A percentile compares a stretch with the other conserved stretches of the same genome.
Conservation (phyloP, 2,797 vertebrate genomes). For the Melanotaenia maccullochi region DNA sequence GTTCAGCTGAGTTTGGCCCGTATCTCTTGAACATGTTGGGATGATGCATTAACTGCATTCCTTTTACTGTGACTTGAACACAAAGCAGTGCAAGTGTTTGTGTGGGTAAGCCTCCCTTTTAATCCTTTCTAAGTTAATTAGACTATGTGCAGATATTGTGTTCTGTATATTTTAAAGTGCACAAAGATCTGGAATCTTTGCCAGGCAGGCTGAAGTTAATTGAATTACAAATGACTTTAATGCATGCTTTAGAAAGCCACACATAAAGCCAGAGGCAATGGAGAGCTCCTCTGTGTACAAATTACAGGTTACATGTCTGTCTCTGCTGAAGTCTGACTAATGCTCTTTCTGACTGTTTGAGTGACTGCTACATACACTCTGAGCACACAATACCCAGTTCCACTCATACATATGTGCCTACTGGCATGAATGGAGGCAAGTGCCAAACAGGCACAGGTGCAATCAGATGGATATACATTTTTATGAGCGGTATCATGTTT, state of each 20-base stretch:
- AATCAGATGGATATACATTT: conserved; percentile 59
- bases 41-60: conserved; percentile 65
- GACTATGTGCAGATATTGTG: conserved; percentile 8
- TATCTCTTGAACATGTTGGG: conserved; percentile 48
- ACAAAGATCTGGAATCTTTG: conserved; percentile 33
- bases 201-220: conserved; percentile 66
- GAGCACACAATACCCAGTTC: conserved; percentile 45
- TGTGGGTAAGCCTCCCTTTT: conserved; percentile 19
- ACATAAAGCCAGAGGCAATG: conserved; percentile 71
- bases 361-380: conserved; percentile 37
- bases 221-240: conserved; percentile 74
- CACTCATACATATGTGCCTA: conserved; percentile 19
- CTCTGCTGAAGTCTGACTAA: conserved; percentile 62
- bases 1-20: conserved; percentile 48
- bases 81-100: conserved; percentile 28
- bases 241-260: conserved; percentile 67
- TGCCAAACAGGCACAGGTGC: conserved; percentile 72
- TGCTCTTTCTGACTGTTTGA: conserved; percentile 47
- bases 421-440: conserved; percentile 27
- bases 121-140: conserved; percentile 22
- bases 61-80: conserved; percentile 40
- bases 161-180: conserved; percentile 34
- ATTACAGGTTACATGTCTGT: conserved; percentile 79
- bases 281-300: conserved; percentile 70
- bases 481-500: conserved; percentile 74